Evolutionary conservation across 2,888 invertebrate genomes (phyloP), one percentile per base, ranked within the genome.

Genomic region (Tetanocera ferruginea): DNA sequence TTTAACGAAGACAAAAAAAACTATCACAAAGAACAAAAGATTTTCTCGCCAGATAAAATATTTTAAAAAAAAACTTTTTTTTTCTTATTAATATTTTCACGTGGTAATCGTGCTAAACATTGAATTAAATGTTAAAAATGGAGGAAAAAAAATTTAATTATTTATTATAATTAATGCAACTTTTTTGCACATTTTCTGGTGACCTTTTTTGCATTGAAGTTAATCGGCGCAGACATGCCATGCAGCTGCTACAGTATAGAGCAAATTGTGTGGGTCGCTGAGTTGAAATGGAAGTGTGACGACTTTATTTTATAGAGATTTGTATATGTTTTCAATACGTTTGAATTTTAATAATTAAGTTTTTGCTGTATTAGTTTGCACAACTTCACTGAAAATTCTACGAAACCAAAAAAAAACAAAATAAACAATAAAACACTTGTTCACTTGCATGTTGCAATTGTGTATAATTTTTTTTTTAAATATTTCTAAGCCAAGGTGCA

Each of bases 81-180:
- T 62, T 73, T 43, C 49, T 43, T n/a, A n/a, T 73, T 60, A 62
- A 51, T 62, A 19, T 72, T 60, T 25, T 51, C 73, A 73, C 73
- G 31, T 69, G 49, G 28, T 17, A 51, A 28, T 60, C 57, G 57
- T 23, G 43, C 43, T 43, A 23, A 28, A 64, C 64, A 55, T 28
- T 31, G 64, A 64, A 34, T n/a, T 31, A 31, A 28, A 64, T 64
- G 64, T 31, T 31, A n/a, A 28, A 60, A 25, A 8, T 60, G 57
- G 25, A 17, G 64, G n/a, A 25, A 64, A 64, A 17, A 57, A 34
- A 25, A n/a, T 31, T 14, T 11, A 69, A 51, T 28, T 49, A 51
- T 43, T 49, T 69, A 23, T 49, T 69, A 4, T 57, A 55, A 60
- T 37, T 43, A 37, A 37, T 34, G 37, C 37, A 14, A 72, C 5